These are phyloP conservation scores for Bostrychus sinensis DNA, from an alignment of 2,113 vertebrate genomes.

Conservation along the genomic window DNA sequence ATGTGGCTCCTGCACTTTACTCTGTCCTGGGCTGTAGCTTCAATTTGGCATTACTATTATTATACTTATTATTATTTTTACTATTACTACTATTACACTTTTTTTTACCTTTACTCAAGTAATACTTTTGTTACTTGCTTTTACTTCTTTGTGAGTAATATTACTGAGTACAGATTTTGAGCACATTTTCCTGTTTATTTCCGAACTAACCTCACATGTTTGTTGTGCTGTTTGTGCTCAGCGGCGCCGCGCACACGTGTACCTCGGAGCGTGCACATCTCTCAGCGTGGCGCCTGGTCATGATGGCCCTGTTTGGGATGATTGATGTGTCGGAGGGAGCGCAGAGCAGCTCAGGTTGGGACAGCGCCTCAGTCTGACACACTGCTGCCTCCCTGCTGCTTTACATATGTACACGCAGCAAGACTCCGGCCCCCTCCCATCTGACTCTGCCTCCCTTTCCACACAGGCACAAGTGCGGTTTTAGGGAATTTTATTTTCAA, in stretches of 20 bases:
- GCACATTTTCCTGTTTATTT: background rate
- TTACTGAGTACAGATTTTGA: too few species aligned
- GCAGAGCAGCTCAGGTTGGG: conserved; percentile 76
- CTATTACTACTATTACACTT: too few species aligned
- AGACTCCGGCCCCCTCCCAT: conserved; percentile 70
- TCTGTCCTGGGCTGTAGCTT: too few species aligned
- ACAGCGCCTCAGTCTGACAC: conserved; percentile 76
- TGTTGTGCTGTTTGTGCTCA: conserved; percentile 21
- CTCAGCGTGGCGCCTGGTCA: conserved; percentile 65
- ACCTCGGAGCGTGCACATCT: conserved; percentile 30
- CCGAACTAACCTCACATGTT: conserved; percentile 7
- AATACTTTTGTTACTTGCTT: too few species aligned
- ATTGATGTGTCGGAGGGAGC: conserved; percentile 78
- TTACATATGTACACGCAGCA: conserved; percentile 84
- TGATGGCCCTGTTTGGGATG: conserved; percentile 77
- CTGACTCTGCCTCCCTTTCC: conserved; percentile 58
- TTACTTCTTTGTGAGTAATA: too few species aligned
- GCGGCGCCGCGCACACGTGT: conserved; percentile 1
- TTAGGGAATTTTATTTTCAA: conserved; percentile 50
- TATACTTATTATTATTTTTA: too few species aligned
- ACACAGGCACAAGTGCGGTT: conserved; percentile 47
- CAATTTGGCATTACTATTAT: too few species aligned
- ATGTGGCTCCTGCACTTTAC: too few species aligned
- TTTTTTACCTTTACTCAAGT: too few species aligned
- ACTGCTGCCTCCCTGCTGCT: conserved; percentile 78